A percentile compares a stretch with the other conserved stretches of the same genome.
These are phyloP conservation scores for Pandion haliaetus DNA, from an alignment of 2,113 vertebrate species.

Conservation along the genomic window DNA sequence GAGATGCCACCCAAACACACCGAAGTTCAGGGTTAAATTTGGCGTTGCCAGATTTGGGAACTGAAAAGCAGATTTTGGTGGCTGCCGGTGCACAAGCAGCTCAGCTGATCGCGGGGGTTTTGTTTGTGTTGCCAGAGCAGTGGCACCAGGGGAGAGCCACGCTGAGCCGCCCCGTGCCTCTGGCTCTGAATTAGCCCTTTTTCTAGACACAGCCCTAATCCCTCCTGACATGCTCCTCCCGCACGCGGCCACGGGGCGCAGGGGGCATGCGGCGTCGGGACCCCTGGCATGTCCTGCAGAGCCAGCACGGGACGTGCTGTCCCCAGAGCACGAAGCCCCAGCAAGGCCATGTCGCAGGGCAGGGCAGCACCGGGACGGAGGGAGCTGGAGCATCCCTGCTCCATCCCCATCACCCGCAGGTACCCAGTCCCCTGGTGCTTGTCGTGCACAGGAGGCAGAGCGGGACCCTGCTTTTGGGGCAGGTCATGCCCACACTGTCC, in stretches of 20 bases:
- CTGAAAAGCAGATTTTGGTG: neutral
- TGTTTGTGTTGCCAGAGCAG: neutral
- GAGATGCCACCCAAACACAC: neutral
- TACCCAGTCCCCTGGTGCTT: neutral
- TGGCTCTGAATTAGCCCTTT: neutral
- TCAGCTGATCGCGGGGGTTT: neutral
- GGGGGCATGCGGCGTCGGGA: accelerated
- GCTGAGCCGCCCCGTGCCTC: neutral
- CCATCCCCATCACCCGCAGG: accelerated
- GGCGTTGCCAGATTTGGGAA: neutral
- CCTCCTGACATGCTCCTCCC: neutral
- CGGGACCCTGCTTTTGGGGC: neutral
- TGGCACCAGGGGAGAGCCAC: neutral
- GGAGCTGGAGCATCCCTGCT: neutral
- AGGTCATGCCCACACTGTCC: accelerated
- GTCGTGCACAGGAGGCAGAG: accelerated
- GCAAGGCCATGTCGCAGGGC: accelerated
- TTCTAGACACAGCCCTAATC: neutral
- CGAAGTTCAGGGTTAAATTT: neutral
- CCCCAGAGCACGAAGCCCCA: neutral
- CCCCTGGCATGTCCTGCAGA: neutral
- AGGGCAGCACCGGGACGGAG: neutral
- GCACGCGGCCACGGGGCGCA: neutral
- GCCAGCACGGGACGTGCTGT: accelerated
- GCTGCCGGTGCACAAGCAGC: neutral